A percentile compares a stretch with the other conserved stretches of the same genome.
Conservation (phyloP, 2,797 vertebrate genomes). For the Clarias pachynema region DNA sequence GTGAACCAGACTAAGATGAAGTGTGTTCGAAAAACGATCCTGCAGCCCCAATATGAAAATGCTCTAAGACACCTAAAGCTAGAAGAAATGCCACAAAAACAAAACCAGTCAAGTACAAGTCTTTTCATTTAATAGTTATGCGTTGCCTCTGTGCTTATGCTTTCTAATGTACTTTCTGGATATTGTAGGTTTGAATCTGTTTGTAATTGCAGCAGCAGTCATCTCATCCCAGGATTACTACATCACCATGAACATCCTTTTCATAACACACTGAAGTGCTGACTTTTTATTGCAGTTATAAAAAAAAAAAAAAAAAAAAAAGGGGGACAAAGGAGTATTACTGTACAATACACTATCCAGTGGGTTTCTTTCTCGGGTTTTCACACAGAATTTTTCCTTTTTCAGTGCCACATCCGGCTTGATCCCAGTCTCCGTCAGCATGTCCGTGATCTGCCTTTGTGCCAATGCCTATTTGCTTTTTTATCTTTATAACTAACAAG, state of each 20-base stretch:
- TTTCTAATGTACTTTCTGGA: neutral
- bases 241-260: neutral
- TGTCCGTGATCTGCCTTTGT: neutral
- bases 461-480: too few relatives aligned
- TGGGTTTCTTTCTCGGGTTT: neutral
- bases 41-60: too few relatives aligned
- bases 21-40: too few relatives aligned
- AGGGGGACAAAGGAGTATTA: too few relatives aligned
- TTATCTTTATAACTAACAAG: too few relatives aligned
- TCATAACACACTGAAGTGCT: neutral
- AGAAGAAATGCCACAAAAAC: too few relatives aligned
- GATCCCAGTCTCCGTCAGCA: neutral
- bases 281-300: neutral
- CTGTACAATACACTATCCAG: neutral
- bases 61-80: too few relatives aligned
- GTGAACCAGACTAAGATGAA: too few relatives aligned
- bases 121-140: too few relatives aligned
- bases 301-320: too few relatives aligned
- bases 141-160: neutral
- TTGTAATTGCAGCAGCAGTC: neutral
- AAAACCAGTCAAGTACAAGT: too few relatives aligned
- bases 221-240: neutral
- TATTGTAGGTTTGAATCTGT: neutral
- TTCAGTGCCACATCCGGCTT: neutral
- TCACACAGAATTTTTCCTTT: neutral